Conservation (phyloP, 1,140 invertebrate species). For the Pseudobourletiella spinata region DNA sequence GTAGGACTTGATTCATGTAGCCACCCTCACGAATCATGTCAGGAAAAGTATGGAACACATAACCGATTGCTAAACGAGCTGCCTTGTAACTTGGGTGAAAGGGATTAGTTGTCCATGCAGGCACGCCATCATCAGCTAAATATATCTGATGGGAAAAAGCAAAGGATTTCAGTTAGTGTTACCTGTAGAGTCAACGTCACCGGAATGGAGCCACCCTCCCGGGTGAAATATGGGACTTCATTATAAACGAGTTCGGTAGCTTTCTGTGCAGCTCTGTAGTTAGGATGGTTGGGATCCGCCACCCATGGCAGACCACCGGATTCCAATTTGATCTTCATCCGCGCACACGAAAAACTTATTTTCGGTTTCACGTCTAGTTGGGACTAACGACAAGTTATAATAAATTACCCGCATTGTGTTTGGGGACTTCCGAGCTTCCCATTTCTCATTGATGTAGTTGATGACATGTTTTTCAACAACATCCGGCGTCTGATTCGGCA, state of each 20-base stretch:
- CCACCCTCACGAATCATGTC: constrained; percentile 93
- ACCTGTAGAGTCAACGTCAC: constrained; percentile 74
- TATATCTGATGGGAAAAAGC: constrained; percentile 36
- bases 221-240: constrained; percentile 84
- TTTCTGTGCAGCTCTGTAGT: constrained; percentile 77
- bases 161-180: not conserved
- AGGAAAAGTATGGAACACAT: constrained; percentile 85
- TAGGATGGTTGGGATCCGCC: constrained; percentile 79
- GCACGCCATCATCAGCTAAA: constrained; percentile 65
- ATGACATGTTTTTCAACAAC: constrained; percentile 63
- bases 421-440: constrained; percentile 61
- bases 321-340: constrained; percentile 48
- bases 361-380: not conserved
- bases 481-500: constrained; percentile 78
- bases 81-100: constrained; percentile 85
- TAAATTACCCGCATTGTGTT: constrained; percentile 68
- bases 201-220: constrained; percentile 93
- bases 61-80: constrained; percentile 71
- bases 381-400: not conserved
- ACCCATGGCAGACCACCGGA: constrained; percentile 85
- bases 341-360: not conserved
- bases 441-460: constrained; percentile 60
- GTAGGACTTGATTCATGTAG: constrained; percentile 87
- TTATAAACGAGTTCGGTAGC: constrained; percentile 85
- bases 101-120: constrained; percentile 85